Percentiles rank a stretch among this genome's conserved stretches.
These are phyloP conservation scores for Hystrix cristata DNA, from an alignment of 2,113 vertebrate genomes.

Conservation along the genomic window DNA sequence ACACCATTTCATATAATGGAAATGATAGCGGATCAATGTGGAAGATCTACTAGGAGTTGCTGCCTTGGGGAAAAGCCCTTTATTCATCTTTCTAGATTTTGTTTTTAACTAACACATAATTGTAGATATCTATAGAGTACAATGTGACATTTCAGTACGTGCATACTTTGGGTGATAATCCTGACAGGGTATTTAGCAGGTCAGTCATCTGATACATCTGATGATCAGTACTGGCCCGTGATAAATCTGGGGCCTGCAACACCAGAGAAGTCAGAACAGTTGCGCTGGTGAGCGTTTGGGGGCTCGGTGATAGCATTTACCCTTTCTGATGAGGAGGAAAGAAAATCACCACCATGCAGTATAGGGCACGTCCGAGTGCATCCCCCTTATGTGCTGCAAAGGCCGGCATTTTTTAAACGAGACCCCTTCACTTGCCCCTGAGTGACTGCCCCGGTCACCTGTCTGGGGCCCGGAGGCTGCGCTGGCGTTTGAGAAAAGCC, in stretches of 20 bases:
- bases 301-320: background rate
- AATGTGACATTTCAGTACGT: background rate
- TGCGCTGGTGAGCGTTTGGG: background rate
- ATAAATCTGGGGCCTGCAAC: background rate
- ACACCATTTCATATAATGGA: background rate
- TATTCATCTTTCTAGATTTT: background rate
- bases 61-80: background rate
- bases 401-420: background rate
- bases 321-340: background rate
- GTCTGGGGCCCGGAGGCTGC: fast-evolving
- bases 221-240: background rate
- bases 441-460: background rate
- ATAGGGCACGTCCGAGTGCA: fast-evolving
- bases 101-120: background rate
- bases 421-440: background rate
- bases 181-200: background rate
- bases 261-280: background rate
- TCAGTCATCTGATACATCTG: background rate
- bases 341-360: background rate
- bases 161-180: background rate
- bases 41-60: background rate
- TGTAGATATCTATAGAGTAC: background rate
- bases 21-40: no score
- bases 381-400: background rate
- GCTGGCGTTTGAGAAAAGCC: background rate